Evolutionary conservation across 2,888 invertebrate species (phyloP).

Genomic region (Venusia cambrica): DNA sequence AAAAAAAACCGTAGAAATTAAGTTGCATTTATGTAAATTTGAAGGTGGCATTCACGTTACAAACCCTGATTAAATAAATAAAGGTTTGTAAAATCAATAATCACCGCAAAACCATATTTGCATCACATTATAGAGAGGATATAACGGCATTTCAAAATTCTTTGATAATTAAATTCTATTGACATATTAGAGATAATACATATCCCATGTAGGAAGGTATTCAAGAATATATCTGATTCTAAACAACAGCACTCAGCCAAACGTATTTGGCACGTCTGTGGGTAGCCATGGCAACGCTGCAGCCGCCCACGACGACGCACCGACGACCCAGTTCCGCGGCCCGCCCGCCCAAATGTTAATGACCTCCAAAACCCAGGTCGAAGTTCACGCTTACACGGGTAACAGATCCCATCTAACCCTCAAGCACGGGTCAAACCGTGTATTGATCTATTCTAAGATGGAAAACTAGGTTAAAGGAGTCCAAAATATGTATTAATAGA

Average conservation of each 20-base stretch:
- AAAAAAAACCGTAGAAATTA: too few species aligned
- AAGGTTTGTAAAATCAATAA: not conserved
- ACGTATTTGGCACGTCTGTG: conserved; percentile 46
- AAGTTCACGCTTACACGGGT: conserved; percentile 79
- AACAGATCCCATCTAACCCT: conserved; percentile 62
- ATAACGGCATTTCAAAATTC: too few species aligned
- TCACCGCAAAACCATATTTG: too few species aligned
- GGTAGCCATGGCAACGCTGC: conserved; percentile 66
- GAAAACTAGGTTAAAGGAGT: conserved; percentile 72
- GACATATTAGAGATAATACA: too few species aligned
- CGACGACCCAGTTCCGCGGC: conserved; percentile 63
- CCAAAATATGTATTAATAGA: too few species aligned
- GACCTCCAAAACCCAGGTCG: conserved; percentile 80
- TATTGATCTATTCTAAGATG: conserved; percentile 71
- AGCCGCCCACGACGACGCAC: conserved; percentile 54
- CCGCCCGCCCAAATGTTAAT: conserved; percentile 77
- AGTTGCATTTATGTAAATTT: too few species aligned
- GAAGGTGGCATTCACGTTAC: too few species aligned
- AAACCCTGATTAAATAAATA: too few species aligned
- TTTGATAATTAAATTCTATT: too few species aligned
- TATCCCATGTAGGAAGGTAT: too few species aligned
- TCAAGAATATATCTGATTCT: too few species aligned
- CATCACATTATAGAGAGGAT: too few species aligned
- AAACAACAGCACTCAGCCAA: conserved; percentile 37
- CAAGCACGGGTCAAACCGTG: conserved; percentile 66